Evolutionary conservation across 2,113 vertebrate genomes (phyloP).

Genomic region (Platysteira castanea): DNA sequence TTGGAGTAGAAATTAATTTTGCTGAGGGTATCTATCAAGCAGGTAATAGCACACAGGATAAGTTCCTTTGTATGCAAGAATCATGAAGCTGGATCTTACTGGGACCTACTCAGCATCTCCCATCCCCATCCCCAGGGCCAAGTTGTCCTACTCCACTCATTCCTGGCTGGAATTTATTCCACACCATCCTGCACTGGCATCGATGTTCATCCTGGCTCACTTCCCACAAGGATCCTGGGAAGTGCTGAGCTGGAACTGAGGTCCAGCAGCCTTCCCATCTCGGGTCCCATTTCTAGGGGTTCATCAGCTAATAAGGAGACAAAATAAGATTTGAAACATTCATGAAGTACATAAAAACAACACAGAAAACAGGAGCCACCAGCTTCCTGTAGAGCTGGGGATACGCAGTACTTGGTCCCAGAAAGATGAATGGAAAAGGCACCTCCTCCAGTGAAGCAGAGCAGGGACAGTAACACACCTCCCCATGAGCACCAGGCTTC

Average conservation of each 20-base stretch:
- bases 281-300: not conserved
- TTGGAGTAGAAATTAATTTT: not conserved
- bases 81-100: not conserved
- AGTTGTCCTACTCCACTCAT: not conserved
- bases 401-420: accelerated
- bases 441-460: accelerated
- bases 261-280: not conserved
- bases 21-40: not conserved
- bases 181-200: not conserved
- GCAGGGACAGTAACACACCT: not conserved
- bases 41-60: not conserved
- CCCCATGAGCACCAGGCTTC: accelerated
- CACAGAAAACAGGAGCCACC: not conserved
- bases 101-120: not conserved
- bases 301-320: not conserved
- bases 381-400: not conserved
- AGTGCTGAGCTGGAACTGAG: not conserved
- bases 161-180: not conserved
- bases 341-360: not conserved
- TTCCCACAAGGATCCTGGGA: not conserved
- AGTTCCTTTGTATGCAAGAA: not conserved
- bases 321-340: not conserved
- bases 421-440: not conserved
- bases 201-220: accelerated
- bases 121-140: not conserved